phyloP scores from a whole-genome alignment of 2,113 vertebrate species.

The Phaetusa simplex region DNA sequence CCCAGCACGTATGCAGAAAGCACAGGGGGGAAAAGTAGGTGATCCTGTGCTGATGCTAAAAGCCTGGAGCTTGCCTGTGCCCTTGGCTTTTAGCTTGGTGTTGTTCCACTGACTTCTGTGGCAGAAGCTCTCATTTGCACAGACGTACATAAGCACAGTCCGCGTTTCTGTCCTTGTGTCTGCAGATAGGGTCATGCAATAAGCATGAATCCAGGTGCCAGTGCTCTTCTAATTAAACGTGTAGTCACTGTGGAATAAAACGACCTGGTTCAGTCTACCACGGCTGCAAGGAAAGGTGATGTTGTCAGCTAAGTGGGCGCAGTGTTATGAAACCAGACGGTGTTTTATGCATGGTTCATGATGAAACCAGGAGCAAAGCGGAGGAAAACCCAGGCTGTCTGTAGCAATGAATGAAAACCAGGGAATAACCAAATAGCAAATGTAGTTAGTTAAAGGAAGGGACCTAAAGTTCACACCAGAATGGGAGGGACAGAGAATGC shows the following conservation, averaged over 20 bases:
- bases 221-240: neutral
- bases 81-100: neutral
- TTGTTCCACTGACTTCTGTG: neutral
- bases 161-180: neutral
- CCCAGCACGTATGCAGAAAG: neutral
- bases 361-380: neutral
- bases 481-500: neutral
- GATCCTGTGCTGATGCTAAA: neutral
- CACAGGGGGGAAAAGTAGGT: neutral
- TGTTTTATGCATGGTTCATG: neutral
- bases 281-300: neutral
- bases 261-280: neutral
- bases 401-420: neutral
- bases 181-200: neutral
- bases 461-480: neutral
- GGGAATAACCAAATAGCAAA: neutral
- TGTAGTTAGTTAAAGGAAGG: neutral
- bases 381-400: neutral
- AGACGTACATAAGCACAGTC: neutral
- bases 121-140: neutral
- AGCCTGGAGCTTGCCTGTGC: neutral
- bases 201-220: neutral
- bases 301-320: neutral
- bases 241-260: neutral
- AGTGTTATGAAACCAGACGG: neutral